Evolutionary conservation across 2,113 vertebrate species (phyloP).

Genomic region (Nothocercus nigrocapillus): DNA sequence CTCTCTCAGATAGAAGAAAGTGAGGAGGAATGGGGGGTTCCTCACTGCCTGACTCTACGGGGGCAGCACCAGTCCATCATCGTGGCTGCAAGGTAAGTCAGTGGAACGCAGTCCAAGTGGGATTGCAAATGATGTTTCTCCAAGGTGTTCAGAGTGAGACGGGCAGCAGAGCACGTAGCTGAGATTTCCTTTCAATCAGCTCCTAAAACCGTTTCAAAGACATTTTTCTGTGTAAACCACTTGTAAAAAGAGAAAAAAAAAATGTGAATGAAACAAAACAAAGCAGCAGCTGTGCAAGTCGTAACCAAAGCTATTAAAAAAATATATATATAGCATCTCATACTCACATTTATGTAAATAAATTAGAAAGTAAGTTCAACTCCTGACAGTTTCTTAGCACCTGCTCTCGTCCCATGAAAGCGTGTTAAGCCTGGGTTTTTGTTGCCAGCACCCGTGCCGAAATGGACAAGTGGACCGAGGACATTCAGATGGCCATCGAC

Average conservation of each 20-base stretch:
- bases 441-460: conserved; percentile 82
- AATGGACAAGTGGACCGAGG: conserved; percentile 96
- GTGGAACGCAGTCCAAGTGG: not conserved
- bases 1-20: conserved; percentile 89
- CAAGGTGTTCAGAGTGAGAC: not conserved
- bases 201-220: not conserved
- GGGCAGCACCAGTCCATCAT: conserved; percentile 92
- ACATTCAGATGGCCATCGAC: conserved; percentile 92
- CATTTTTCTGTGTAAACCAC: not conserved
- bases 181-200: not conserved
- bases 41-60: conserved; percentile 92
- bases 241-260: not conserved
- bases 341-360: not conserved
- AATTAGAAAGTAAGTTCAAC: not conserved
- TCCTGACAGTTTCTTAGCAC: not conserved
- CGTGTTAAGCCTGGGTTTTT: conserved; percentile 1
- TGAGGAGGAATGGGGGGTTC: conserved; percentile 96
- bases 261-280: not conserved
- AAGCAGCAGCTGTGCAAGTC: not conserved
- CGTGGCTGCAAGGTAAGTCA: conserved; percentile 90
- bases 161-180: not conserved
- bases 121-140: not conserved
- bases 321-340: not conserved
- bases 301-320: not conserved
- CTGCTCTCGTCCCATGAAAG: not conserved